A percentile compares a stretch with the other conserved stretches of the same genome.
Conservation (phyloP, 2,113 vertebrate genomes). For the Zingel zingel region DNA sequence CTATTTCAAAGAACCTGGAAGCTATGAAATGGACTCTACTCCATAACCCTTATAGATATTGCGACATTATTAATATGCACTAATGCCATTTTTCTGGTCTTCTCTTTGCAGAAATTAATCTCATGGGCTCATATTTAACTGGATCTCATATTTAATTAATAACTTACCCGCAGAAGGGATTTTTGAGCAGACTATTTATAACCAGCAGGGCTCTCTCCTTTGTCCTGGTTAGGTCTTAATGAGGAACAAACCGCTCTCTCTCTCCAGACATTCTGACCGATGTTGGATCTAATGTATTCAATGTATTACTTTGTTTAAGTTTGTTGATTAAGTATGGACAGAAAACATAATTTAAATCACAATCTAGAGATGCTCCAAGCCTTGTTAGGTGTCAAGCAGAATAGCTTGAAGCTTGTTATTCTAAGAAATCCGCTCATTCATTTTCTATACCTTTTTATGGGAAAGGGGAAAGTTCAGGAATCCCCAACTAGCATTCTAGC, state of each 20-base stretch:
- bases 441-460: not conserved
- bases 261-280: not conserved
- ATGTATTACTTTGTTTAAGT: not conserved
- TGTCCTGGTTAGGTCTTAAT: constrained; percentile 27
- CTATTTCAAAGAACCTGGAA: not conserved
- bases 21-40: not conserved
- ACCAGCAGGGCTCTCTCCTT: constrained; percentile 12
- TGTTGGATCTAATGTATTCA: not conserved
- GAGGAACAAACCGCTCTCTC: constrained; percentile 9
- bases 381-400: not conserved
- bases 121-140: constrained; percentile 53
- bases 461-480: no score
- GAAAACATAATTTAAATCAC: not conserved
- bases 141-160: constrained; percentile 79
- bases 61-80: constrained; percentile 3
- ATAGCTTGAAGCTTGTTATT: not conserved
- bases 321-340: not conserved
- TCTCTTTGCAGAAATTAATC: constrained; percentile 34
- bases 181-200: constrained; percentile 63
- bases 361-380: not conserved
- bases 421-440: not conserved
- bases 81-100: constrained; percentile 12
- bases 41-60: not conserved
- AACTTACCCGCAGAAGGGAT: constrained; percentile 57
- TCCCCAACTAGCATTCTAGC: not conserved